Evolutionary conservation across 2,113 vertebrate species (phyloP).

Genomic region (Sterna hirundo): DNA sequence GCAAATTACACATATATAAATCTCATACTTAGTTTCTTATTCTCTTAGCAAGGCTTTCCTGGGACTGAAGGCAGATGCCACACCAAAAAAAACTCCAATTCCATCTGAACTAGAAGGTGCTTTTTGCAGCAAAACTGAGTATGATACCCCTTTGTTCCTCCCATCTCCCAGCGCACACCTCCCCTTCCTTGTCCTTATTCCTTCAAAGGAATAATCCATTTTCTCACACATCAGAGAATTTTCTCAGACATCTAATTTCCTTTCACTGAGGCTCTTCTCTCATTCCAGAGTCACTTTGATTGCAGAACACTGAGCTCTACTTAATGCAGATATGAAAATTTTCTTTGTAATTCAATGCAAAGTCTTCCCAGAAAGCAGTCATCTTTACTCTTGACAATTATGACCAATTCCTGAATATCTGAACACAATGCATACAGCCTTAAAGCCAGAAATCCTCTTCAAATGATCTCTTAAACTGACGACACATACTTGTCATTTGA

Average conservation of each 20-base stretch:
- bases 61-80: neutral
- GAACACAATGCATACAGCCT: neutral
- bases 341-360: neutral
- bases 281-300: neutral
- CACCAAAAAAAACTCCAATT: neutral
- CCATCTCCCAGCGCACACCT: neutral
- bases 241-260: neutral
- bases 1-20: neutral
- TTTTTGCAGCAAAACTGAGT: neutral
- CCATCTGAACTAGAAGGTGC: neutral
- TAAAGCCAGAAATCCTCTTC: neutral
- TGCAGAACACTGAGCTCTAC: neutral
- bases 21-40: neutral
- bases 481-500: neutral
- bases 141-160: neutral
- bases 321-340: neutral
- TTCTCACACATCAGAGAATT: neutral
- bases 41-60: neutral
- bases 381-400: neutral
- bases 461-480: neutral
- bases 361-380: neutral
- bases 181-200: neutral
- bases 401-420: neutral
- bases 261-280: neutral
- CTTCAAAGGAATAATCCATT: slow-evolving; percentile 10